phyloP scores from a whole-genome alignment of 2,113 vertebrate species.

The Syngnathus typhle region DNA sequence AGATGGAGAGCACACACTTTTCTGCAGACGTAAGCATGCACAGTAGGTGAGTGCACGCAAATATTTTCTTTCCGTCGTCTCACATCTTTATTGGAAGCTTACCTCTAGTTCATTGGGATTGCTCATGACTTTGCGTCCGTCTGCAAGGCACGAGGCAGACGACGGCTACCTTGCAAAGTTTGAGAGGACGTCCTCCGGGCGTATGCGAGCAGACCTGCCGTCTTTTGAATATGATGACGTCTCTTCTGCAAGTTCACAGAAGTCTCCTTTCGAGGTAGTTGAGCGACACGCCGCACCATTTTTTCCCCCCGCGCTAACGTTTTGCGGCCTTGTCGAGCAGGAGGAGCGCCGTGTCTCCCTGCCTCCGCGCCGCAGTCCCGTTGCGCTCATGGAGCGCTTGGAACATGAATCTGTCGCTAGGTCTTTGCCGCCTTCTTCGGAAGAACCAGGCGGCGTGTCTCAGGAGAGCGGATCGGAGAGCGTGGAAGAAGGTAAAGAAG shows the following conservation, averaged over 20 bases:
- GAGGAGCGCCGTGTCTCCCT: conserved; percentile 68
- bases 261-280: conserved; percentile 48
- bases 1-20: conserved; percentile 82
- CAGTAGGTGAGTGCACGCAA: conserved; percentile 67
- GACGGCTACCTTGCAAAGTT: conserved; percentile 13
- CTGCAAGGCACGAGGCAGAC: conserved; percentile 53
- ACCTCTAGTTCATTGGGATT: neutral
- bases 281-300: neutral
- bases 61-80: neutral
- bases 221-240: conserved; percentile 53
- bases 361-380: conserved; percentile 59
- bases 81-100: neutral
- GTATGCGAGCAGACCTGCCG: conserved; percentile 57
- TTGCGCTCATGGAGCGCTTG: conserved; percentile 61
- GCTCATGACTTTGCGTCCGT: neutral
- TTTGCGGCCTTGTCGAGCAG: conserved; percentile 19
- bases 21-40: conserved; percentile 71
- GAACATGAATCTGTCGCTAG: conserved; percentile 53
- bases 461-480: conserved; percentile 82
- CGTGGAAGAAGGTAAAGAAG: conserved; percentile 78
- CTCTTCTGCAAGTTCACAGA: conserved; percentile 36
- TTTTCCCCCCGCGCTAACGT: neutral
- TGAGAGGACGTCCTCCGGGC: conserved; percentile 55
- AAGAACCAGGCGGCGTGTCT: conserved; percentile 70
- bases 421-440: conserved; percentile 74